These are phyloP conservation scores for Pristionchus fissidentatus DNA, from an alignment of 2,888 invertebrate genomes.

Conservation along the genomic window DNA sequence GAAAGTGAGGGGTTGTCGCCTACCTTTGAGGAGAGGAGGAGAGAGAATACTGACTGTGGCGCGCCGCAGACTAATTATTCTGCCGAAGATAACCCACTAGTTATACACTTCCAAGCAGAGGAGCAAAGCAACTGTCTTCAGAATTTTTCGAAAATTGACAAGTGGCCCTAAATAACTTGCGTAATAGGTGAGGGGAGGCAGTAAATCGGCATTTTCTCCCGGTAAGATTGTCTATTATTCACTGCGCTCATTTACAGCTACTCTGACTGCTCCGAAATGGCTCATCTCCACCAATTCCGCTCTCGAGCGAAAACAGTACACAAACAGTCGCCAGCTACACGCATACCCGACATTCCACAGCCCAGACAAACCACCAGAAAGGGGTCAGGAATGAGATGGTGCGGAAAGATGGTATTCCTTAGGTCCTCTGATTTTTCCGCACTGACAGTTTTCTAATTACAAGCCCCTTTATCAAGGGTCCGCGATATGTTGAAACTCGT, in stretches of 20 bases:
- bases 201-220: slow-evolving; percentile 19
- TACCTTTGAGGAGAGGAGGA: no score
- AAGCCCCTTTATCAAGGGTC: no score
- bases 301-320: slow-evolving; percentile 4
- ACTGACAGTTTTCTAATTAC: no score
- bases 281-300: no score
- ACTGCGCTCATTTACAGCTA: slow-evolving; percentile 25
- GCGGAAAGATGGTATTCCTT: no score
- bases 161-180: slow-evolving; percentile 8
- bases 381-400: not conserved
- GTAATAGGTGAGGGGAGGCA: not conserved
- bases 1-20: slow-evolving; percentile 26
- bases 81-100: not conserved
- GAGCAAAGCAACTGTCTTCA: no score
- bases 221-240: slow-evolving; percentile 27
- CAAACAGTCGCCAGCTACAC: no score
- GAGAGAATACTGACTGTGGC: not conserved
- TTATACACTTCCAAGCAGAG: no score
- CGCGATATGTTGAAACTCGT: no score
- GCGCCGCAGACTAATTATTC: not conserved
- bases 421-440: no score
- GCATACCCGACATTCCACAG: no score
- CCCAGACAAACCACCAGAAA: not conserved
- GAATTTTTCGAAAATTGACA: slow-evolving; percentile 8
- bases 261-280: no score